These are phyloP conservation scores for Bryconaethiops microstoma DNA, from an alignment of 2,797 vertebrate species.

Conservation along the genomic window DNA sequence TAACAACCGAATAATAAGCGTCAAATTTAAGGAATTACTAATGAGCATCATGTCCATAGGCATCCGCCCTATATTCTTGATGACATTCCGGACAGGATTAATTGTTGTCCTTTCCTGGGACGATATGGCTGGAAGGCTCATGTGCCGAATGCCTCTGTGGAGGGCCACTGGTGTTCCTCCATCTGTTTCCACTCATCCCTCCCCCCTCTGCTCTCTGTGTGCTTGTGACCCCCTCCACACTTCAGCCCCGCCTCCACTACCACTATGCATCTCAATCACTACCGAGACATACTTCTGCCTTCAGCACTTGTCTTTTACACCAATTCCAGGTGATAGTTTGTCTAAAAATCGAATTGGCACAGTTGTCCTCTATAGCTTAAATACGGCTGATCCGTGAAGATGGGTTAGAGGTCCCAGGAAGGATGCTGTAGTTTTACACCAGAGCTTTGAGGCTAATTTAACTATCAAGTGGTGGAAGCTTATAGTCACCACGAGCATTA, in stretches of 20 bases:
- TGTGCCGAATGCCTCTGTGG: slow-evolving; percentile 34
- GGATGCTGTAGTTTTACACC: too few relatives aligned
- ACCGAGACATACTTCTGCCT: slow-evolving; percentile 23
- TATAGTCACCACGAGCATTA: too few relatives aligned
- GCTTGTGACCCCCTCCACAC: slow-evolving; percentile 40
- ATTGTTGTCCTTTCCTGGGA: slow-evolving; percentile 53
- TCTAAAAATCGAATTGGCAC: not conserved
- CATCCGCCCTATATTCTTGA: slow-evolving; percentile 2
- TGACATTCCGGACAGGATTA: slow-evolving; percentile 46
- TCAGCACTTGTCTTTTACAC: not conserved
- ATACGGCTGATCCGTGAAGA: too few relatives aligned
- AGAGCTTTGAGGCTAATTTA: too few relatives aligned
- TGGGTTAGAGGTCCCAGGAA: too few relatives aligned
- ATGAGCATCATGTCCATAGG: slow-evolving; percentile 41
- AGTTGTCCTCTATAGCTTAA: too few relatives aligned
- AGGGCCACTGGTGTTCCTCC: slow-evolving; percentile 63
- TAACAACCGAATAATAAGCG: not conserved
- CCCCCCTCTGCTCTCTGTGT: slow-evolving; percentile 63
- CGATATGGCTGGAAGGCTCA: slow-evolving; percentile 46
- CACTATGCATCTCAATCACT: slow-evolving; percentile 47
- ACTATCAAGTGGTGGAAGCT: too few relatives aligned
- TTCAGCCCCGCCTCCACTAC: not conserved
- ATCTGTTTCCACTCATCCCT: slow-evolving; percentile 66
- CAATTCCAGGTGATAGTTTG: not conserved
- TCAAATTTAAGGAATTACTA: slow-evolving; percentile 10